Base-by-base conservation (phyloP, 2,888 invertebrate genomes). In the Drosophila birchii region DNA sequence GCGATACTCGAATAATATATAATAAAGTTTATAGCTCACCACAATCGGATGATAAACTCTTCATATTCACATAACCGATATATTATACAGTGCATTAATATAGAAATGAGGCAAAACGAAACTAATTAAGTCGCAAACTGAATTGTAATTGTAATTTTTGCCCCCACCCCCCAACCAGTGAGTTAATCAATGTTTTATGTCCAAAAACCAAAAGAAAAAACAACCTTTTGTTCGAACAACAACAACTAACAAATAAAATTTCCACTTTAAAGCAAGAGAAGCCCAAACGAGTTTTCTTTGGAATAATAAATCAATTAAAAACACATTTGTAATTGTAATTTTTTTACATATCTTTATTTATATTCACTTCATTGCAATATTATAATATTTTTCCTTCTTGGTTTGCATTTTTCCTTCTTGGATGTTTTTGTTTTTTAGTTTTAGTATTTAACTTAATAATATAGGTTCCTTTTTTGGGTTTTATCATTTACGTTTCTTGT, bases 331-430 rank as follows among this genome's bases (percentile, higher is more conserved):
- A 23, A 20, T 41, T 23, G 5, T 47, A 54, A 55, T 68, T 67
- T 90, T 87, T 89, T 90, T 88, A 84, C 90, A 90, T 88, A 89
- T 89, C 79, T 90, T 90, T 88, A 88, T 88, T 88, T 76, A 80
- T 89, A 83, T 89, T 85, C 81, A 81, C 86, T 81, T 82, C 86
- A 86, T 86, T 89, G 88, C 80, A 86, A 88, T 86, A 78, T 89
- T 86, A 80, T 88, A 80, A 87, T 84, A 86, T 83, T 86, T 86
- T 79, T 78, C 89, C 81, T 64, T 88, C 78, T 82, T 80, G 86
- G 80, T 79, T 78, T 79, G 78, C 74, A 78, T 71, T 86, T 57
- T 60, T 64, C 63, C 38, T 53, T 49, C 58, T 55, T 80, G 79
- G 72, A 75, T 81, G 80, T 71, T 55, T 55, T 70, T 70, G 14